phyloP scores from a whole-genome alignment of 2,113 vertebrate species.

The Formicarius rufipectus region DNA sequence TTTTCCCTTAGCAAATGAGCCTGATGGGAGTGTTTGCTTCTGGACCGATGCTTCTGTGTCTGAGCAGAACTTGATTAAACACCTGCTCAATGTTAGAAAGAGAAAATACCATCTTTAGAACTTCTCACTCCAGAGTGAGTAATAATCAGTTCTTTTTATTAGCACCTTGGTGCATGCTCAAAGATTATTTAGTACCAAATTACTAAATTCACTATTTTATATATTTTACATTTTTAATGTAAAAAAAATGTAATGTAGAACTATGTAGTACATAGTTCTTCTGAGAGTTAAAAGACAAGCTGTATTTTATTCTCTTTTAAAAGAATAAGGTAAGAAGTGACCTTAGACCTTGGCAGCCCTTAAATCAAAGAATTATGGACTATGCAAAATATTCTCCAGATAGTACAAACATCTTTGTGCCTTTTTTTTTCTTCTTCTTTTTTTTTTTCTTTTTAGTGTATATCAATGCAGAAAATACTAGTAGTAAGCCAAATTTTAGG shows the following conservation, averaged over 20 bases:
- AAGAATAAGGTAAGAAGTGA: not conserved
- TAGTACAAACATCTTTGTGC: not conserved
- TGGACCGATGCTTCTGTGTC: not conserved
- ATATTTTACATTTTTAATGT: fast-evolving
- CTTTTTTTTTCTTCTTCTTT: not conserved
- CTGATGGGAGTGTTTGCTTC: not conserved
- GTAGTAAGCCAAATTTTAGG: not conserved
- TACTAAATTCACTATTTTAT: not conserved
- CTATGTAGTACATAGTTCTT: too few relatives aligned
- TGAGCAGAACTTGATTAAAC: not conserved
- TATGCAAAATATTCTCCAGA: not conserved
- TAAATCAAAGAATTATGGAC: not conserved
- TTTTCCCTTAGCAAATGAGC: not conserved
- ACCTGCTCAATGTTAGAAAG: not conserved
- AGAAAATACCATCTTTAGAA: not conserved
- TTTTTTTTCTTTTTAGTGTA: too few relatives aligned
- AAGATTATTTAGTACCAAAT: not conserved
- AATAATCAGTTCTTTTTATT: not conserved
- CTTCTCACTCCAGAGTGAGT: not conserved
- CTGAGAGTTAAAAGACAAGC: not conserved
- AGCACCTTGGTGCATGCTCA: not conserved
- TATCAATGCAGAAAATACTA: not conserved
- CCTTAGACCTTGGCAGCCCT: not conserved
- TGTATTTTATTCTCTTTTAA: not conserved
- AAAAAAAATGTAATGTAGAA: too few relatives aligned